These are phyloP conservation scores for Hippopotamus amphibius DNA, from an alignment of 2,113 vertebrate genomes.

Conservation along the genomic window DNA sequence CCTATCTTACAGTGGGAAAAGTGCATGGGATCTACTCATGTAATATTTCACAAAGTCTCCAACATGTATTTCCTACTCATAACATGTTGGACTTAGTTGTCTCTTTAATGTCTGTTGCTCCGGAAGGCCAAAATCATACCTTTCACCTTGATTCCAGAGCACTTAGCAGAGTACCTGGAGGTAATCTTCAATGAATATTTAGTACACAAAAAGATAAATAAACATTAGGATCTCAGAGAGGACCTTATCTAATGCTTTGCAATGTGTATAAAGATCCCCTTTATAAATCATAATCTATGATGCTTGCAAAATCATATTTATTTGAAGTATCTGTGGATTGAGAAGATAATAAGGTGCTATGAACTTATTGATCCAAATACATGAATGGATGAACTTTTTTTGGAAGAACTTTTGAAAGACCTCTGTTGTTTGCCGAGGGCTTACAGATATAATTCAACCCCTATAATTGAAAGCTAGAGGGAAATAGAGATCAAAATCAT, in stretches of 20 bases:
- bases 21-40: accelerated
- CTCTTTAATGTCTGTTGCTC: not conserved
- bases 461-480: not conserved
- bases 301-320: not conserved
- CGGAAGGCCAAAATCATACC: not conserved
- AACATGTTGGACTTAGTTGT: too few relatives aligned
- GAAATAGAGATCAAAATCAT: not conserved
- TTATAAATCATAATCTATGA: not conserved
- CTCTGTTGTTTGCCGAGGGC: not conserved
- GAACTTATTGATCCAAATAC: not conserved
- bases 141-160: not conserved
- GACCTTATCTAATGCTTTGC: not conserved
- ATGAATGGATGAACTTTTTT: not conserved
- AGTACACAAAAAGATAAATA: not conserved
- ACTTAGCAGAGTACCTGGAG: not conserved
- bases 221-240: not conserved
- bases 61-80: accelerated
- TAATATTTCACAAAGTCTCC: not conserved
- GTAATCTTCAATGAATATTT: not conserved
- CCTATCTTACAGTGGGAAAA: not conserved
- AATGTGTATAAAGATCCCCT: not conserved
- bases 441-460: not conserved
- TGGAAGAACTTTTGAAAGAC: not conserved
- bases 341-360: not conserved
- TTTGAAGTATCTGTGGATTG: not conserved